phyloP scores from a whole-genome alignment of 2,888 invertebrate species.

The Drosophila siamana region DNA sequence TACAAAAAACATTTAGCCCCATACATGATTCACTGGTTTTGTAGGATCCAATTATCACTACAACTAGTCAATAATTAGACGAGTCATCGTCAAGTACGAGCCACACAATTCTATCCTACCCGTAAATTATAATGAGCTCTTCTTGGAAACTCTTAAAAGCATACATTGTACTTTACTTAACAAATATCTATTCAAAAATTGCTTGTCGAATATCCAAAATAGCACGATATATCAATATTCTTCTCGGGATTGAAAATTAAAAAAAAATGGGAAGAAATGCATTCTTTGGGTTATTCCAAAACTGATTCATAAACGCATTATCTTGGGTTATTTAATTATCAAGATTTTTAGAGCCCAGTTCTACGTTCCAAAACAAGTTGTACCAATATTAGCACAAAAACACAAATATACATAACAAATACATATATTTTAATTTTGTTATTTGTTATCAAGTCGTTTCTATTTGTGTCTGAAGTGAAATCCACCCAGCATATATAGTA shows the following conservation, averaged over 20 bases:
- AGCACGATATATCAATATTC: too few relatives aligned
- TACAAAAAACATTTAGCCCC: constrained; percentile 33
- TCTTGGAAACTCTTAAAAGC: background rate
- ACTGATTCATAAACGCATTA: background rate
- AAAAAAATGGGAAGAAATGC: background rate
- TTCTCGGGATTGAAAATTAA: background rate
- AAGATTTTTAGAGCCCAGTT: constrained; percentile 11
- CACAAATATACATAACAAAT: constrained; percentile 4
- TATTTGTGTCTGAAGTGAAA: constrained; percentile 25
- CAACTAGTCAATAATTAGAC: constrained; percentile 10
- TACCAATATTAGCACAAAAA: constrained; percentile 1
- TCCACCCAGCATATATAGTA: constrained; percentile 9
- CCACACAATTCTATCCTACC: background rate
- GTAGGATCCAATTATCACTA: constrained; percentile 36
- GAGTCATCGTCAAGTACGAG: constrained; percentile 31
- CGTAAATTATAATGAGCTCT: background rate
- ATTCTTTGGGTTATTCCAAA: background rate
- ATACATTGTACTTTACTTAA: background rate
- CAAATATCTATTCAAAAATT: too few relatives aligned
- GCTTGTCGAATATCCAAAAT: too few relatives aligned
- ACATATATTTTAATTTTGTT: constrained; percentile 2
- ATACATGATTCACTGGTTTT: constrained; percentile 45
- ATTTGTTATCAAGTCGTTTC: constrained; percentile 42
- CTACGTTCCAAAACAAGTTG: constrained; percentile 26
- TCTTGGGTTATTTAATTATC: constrained; percentile 1